Percentiles rank a stretch among this genome's conserved stretches.
phyloP scores from a whole-genome alignment of 2,797 vertebrate genomes.

The Spinus olivaceus region DNA sequence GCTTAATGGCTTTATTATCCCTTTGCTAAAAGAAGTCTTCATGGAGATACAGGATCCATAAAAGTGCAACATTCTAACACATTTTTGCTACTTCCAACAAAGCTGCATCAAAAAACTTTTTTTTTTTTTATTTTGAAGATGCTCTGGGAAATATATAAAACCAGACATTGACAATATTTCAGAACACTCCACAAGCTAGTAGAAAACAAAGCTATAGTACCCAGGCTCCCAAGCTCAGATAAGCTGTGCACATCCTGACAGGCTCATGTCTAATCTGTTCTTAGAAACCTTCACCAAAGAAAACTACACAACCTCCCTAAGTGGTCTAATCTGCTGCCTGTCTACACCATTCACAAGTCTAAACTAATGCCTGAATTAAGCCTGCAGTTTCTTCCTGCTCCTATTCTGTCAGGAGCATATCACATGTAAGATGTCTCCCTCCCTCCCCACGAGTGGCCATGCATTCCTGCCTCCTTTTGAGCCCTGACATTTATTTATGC shows the following conservation, averaged over 20 bases:
- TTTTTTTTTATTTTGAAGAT: neutral
- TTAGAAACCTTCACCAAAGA: neutral
- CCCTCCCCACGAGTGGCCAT: neutral
- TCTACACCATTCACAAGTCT: neutral
- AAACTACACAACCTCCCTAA: neutral
- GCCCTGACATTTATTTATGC: neutral
- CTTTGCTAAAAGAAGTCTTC: neutral
- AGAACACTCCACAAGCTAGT: neutral
- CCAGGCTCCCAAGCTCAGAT: neutral
- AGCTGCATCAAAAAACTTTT: fast-evolving
- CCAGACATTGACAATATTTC: neutral
- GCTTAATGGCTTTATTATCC: neutral
- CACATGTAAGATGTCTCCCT: fast-evolving
- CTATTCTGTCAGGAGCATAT: neutral
- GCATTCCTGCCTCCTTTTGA: neutral
- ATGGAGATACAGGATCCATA: neutral
- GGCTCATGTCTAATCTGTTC: neutral
- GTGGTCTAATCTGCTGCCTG: neutral
- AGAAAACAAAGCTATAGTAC: neutral
- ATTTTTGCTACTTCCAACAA: neutral
- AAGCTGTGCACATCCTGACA: neutral
- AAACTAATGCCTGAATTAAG: constrained; percentile 8
- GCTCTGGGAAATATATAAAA: neutral
- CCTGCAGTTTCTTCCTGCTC: neutral
- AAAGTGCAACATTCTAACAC: neutral